Conservation (phyloP, 2,797 vertebrate species). For the Pangasius larnaudii region DNA sequence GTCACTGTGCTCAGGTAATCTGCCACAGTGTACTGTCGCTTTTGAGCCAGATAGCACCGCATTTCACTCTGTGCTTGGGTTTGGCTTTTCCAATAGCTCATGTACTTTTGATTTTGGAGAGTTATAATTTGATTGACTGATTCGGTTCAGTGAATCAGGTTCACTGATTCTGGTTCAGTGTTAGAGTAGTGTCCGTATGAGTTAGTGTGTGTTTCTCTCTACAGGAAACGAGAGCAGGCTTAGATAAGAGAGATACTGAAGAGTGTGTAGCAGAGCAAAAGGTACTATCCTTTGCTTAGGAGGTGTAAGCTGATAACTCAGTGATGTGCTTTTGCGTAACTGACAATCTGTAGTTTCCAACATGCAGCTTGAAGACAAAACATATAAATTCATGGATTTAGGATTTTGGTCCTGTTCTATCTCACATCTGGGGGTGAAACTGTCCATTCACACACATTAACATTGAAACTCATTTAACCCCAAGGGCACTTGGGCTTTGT, state of each 20-base stretch:
- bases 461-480: not conserved
- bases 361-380: not conserved
- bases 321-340: slow-evolving; percentile 45
- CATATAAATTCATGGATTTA: not conserved
- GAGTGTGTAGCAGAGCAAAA: not conserved
- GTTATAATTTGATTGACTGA: not conserved
- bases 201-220: not conserved
- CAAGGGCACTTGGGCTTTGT: not conserved
- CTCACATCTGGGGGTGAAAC: not conserved
- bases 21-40: not conserved
- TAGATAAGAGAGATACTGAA: slow-evolving; percentile 20
- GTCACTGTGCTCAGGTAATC: not conserved
- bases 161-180: not conserved
- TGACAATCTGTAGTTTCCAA: not conserved
- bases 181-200: not conserved
- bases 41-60: not conserved
- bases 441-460: not conserved
- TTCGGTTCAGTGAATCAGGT: not conserved
- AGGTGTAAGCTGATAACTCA: slow-evolving; percentile 34
- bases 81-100: not conserved
- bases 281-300: slow-evolving; percentile 4
- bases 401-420: not conserved
- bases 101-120: not conserved
- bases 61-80: not conserved
- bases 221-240: slow-evolving; percentile 27